phyloP scores from a whole-genome alignment of 2,888 invertebrate genomes.

The Drosophila formosana region DNA sequence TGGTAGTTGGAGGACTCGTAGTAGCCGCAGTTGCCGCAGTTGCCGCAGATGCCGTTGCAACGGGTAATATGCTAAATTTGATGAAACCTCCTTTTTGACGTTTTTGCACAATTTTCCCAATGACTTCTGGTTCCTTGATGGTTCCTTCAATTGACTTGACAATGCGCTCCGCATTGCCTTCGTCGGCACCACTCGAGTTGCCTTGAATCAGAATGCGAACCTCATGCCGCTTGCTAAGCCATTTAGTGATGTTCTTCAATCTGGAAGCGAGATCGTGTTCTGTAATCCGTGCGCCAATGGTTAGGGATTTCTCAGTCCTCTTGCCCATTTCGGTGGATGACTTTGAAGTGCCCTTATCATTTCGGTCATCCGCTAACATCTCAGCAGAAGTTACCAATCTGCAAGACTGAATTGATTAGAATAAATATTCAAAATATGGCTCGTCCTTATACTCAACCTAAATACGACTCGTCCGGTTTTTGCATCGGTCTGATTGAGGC shows the following conservation, averaged over 20 bases:
- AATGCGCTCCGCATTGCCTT: slow-evolving; percentile 86
- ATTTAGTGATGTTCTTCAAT: slow-evolving; percentile 88
- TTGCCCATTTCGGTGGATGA: slow-evolving; percentile 63
- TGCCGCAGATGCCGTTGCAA: slow-evolving; percentile 18
- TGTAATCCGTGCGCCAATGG: slow-evolving; percentile 88
- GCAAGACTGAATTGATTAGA: slow-evolving; percentile 26
- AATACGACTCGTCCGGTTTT: slow-evolving; percentile 90
- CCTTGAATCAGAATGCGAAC: slow-evolving; percentile 85
- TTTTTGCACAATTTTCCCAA: slow-evolving; percentile 88
- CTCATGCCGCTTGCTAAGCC: slow-evolving; percentile 89
- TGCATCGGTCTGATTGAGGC: slow-evolving; percentile 88
- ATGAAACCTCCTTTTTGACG: slow-evolving; percentile 87
- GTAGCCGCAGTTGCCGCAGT: neutral
- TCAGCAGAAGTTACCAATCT: slow-evolving; percentile 89
- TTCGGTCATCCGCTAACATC: slow-evolving; percentile 87
- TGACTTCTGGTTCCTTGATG: slow-evolving; percentile 85
- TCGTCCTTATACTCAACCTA: slow-evolving; percentile 84
- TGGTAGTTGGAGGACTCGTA: neutral
- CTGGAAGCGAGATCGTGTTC: slow-evolving; percentile 89
- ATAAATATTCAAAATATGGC: neutral
- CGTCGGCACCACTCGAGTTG: slow-evolving; percentile 49
- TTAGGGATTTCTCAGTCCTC: slow-evolving; percentile 89
- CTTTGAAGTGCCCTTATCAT: slow-evolving; percentile 13
- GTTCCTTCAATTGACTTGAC: slow-evolving; percentile 86
- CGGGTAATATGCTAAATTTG: slow-evolving; percentile 88